phyloP scores from a whole-genome alignment of 2,113 vertebrate genomes.

The Toxostoma redivivum region DNA sequence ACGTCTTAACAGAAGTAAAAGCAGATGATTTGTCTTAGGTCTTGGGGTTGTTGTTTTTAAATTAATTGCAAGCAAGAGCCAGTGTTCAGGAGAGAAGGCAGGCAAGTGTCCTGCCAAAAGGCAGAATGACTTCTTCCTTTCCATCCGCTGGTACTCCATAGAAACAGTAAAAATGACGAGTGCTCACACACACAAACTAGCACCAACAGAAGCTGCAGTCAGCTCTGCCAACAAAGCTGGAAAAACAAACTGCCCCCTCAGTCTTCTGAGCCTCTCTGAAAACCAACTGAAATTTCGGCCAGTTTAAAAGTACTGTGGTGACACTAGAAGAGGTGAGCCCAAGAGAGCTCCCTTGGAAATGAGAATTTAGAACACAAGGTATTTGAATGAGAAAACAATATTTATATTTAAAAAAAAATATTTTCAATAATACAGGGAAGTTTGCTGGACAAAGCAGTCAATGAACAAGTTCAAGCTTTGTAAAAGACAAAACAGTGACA shows the following conservation, averaged over 20 bases:
- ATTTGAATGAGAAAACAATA: neutral
- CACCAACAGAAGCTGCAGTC: neutral
- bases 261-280: neutral
- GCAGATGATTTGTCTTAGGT: neutral
- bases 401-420: neutral
- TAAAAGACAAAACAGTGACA: neutral
- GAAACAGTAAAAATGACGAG: neutral
- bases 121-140: neutral
- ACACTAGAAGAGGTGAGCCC: neutral
- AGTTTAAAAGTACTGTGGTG: neutral
- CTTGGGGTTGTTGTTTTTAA: neutral
- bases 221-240: neutral
- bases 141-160: neutral
- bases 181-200: neutral
- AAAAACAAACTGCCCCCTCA: neutral
- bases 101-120: neutral
- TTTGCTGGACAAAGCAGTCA: neutral
- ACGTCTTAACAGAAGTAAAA: neutral
- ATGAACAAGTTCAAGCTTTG: neutral
- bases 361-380: neutral
- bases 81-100: neutral
- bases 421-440: neutral
- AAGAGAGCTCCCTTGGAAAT: neutral
- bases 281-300: neutral
- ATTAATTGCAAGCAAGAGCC: neutral